Evolutionary conservation across 2,797 vertebrate genomes (phyloP), one percentile per base, ranked within the genome.

Genomic region (Meriones psammophilus): DNA sequence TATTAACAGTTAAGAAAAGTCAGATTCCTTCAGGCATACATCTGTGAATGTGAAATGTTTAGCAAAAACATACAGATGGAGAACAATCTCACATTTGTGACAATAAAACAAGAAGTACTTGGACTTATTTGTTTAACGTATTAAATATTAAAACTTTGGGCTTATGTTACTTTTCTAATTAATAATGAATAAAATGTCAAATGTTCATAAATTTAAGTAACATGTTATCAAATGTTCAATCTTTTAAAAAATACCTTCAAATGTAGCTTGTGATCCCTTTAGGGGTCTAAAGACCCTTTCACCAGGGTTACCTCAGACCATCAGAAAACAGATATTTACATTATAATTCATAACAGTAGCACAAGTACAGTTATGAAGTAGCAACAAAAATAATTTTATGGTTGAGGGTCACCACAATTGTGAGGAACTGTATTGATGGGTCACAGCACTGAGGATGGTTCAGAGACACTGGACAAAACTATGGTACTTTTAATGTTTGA

Each of bases 401-500:
- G 15, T 17, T 58, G 12, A 12, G 26, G 26, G 10, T 66, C 26
- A 28, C 62, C 1, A 58, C 62, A 28, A 36, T 8, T 8, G 36
- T 73, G 18, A 73, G n/a, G 68, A 71, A 71, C 9, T 66, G 68
- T n/a, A 18, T 71, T 36, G n/a, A 71, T 8, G 68, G 15, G 6
- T 50, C 50, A 50, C 50, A 50, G 42, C 42, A 42, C 42, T 42
- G 42, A 42, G n/a, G 69, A 39, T 20, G n/a, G 18, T 36, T 73
- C 17, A 36, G n/a, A 36, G 36, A 8, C 69, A 73, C n/a, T 73
- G 68, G n/a, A 17, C 6, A 9, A 73, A 73, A 73, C 3, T 76
- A 76, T 50, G 26, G 0, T 83, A 71, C 30, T 94, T 96, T 91
- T 77, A 85, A 68, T 30, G 88, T 96, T 91, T 69, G 60, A 85